Base-by-base conservation (phyloP, 35 echinoderm and acorn worm genomes). In the Heliocidaris tuberculata region DNA sequence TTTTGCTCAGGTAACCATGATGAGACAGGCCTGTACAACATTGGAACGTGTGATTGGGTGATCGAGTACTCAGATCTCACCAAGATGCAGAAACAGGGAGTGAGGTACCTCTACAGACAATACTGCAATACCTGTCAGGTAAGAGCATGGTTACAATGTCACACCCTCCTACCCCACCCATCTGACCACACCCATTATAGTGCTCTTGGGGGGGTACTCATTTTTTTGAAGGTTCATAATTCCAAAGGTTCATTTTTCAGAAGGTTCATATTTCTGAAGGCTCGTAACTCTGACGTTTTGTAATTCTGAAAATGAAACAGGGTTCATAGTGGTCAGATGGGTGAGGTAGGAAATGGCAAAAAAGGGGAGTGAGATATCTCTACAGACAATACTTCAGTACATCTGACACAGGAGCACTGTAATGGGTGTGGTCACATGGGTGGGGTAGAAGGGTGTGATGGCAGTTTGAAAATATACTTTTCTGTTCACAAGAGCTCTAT, bases 81-180 rank as follows among this genome's bases (percentile, higher is more conserved):
- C 85, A 93, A 95, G 47, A 97, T 95, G 92, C 96, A 97, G 31
- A 59, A 95, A 48, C 96, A 97, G 59, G 96, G 96, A 13, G 92
- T 97, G 2, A 71, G 96, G 48, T 95, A 97, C 54, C 92, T 97
- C n/a, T 97, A 97, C 93, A 97, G 93, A 88, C 96, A 97, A 70
- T 97, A 97, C 96, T 97, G 96, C 88, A 60, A 97, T 13, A 95
- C 96, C 21, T 97, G 96, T 60, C 32, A 97, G 85, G 96, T 97
- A 94, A 88, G 94, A 93, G 9, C 8, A 86, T 30, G 6, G 85
- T 15, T n/a, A n/a, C n/a, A 86, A 52, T 52, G 50, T 3, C 35
- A 42, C 52, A 56, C 52, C 52, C 52, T 56, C 1, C 52, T 56
- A 7, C 52, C 52, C 52, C 10, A 56, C 6, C 52, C 52, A 56